Conservation (phyloP, 2,797 vertebrate genomes). For the Mico argentatus region DNA sequence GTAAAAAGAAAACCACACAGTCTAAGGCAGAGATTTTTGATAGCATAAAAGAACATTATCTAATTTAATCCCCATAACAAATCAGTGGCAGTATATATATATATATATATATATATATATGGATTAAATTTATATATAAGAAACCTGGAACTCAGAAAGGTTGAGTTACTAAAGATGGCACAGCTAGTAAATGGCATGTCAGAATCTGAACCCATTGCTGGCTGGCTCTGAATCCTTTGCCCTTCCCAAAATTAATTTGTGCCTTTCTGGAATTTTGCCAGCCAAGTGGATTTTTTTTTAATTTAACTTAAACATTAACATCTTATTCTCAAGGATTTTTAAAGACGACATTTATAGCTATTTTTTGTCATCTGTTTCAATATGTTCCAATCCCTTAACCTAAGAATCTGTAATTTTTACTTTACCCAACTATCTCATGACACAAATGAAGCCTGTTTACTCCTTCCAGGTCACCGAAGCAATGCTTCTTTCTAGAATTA, state of each 20-base stretch:
- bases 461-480: not conserved
- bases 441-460: slow-evolving; percentile 34
- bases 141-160: not conserved
- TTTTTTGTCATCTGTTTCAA: slow-evolving; percentile 58
- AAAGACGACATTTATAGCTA: slow-evolving; percentile 5
- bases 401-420: slow-evolving; percentile 56
- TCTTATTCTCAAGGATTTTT: not conserved
- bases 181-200: not conserved
- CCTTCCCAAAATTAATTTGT: not conserved
- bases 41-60: not conserved
- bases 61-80: not conserved
- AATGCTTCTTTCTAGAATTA: not conserved
- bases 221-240: not conserved
- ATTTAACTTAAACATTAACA: not conserved
- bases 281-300: not conserved
- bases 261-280: not conserved
- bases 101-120: too few species aligned
- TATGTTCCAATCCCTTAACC: slow-evolving; percentile 39
- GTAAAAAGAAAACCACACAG: slow-evolving; percentile 1
- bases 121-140: not conserved
- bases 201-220: not conserved
- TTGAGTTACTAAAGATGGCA: not conserved
- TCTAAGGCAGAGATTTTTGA: not conserved
- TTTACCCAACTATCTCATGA: slow-evolving; percentile 34
- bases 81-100: not conserved